Percentiles rank a stretch among this genome's conserved stretches.
These are phyloP conservation scores for Amniataba percoides DNA, from an alignment of 2,797 vertebrate genomes.

Conservation along the genomic window DNA sequence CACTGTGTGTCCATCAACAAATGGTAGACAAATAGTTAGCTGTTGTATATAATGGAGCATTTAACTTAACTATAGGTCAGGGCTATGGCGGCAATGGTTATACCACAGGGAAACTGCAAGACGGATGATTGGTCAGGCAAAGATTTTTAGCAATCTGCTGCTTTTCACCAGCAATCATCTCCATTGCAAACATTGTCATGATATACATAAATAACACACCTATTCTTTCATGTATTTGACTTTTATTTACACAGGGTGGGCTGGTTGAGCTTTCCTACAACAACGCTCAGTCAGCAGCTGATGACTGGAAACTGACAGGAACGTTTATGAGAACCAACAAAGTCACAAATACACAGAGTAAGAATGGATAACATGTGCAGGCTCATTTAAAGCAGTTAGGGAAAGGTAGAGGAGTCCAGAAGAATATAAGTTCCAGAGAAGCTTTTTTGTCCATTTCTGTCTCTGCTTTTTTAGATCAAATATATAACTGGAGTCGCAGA, in stretches of 20 bases:
- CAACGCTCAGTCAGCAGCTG: too few species aligned
- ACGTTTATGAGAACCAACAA: neutral
- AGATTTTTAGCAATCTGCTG: neutral
- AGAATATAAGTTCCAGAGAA: neutral
- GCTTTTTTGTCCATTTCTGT: slow-evolving; percentile 1
- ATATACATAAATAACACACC: neutral
- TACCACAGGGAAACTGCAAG: too few species aligned
- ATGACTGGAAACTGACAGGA: too few species aligned
- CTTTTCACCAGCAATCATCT: slow-evolving; percentile 3
- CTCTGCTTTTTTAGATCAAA: slow-evolving; percentile 5
- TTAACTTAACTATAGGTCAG: too few species aligned
- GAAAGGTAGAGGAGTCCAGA: neutral
- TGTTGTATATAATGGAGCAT: neutral
- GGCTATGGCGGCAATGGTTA: too few species aligned
- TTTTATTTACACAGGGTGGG: neutral
- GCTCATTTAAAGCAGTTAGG: slow-evolving; percentile 3
- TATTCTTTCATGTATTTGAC: neutral
- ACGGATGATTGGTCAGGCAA: too few species aligned
- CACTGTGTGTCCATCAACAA: neutral
- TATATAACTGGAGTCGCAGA: neutral
- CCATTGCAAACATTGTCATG: neutral
- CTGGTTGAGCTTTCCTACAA: neutral
- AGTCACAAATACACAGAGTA: neutral
- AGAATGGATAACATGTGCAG: neutral
- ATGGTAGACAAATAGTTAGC: neutral